phyloP scores from a whole-genome alignment of 2,797 vertebrate genomes.

The Sebastes elongatus region DNA sequence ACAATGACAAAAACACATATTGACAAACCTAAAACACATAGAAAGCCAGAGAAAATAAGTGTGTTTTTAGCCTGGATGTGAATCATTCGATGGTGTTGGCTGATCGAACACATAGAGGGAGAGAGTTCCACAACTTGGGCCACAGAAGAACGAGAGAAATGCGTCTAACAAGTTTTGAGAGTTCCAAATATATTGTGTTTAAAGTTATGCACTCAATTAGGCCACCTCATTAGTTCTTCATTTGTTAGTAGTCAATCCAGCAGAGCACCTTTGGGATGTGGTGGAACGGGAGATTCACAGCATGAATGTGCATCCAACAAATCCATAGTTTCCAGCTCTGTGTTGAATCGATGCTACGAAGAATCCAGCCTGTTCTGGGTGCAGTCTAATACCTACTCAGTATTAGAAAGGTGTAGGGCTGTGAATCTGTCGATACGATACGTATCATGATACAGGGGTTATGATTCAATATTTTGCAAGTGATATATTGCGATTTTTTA shows the following conservation, averaged over 20 bases:
- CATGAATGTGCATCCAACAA: neutral
- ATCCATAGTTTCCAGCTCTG: neutral
- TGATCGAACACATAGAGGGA: neutral
- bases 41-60: neutral
- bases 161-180: too few species aligned
- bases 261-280: neutral
- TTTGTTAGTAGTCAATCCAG: neutral
- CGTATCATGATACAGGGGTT: too few species aligned
- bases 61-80: neutral
- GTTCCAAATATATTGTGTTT: too few species aligned
- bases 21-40: neutral
- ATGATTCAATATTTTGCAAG: too few species aligned
- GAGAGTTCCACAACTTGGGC: too few species aligned
- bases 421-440: too few species aligned
- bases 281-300: neutral
- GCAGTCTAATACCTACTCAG: too few species aligned
- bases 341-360: neutral
- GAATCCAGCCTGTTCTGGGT: neutral
- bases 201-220: neutral
- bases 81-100: neutral
- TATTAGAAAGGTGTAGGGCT: neutral
- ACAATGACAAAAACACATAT: neutral
- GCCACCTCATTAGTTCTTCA: neutral
- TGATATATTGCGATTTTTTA: too few species aligned
- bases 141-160: neutral